Conservation (phyloP, 2,797 vertebrate genomes). For the Cyprinella venusta region DNA sequence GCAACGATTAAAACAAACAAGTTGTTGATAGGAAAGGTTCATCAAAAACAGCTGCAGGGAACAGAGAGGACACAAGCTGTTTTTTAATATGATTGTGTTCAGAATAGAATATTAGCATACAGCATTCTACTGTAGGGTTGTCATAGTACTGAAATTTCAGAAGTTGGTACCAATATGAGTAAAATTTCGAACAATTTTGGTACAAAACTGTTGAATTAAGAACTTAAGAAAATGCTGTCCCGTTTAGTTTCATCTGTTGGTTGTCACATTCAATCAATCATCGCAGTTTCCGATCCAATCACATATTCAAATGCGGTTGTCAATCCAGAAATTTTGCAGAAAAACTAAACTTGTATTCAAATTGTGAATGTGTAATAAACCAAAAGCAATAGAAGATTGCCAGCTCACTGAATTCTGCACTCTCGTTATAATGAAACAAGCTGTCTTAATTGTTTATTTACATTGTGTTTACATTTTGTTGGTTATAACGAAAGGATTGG, state of each 20-base stretch:
- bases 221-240: background rate
- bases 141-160: background rate
- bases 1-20: slow-evolving; percentile 69
- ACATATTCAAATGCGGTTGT: background rate
- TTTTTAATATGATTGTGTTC: background rate
- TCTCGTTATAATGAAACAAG: background rate
- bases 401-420: no score
- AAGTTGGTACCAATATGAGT: background rate
- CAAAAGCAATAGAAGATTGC: background rate
- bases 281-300: background rate
- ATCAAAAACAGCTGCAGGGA: background rate
- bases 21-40: background rate
- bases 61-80: slow-evolving; percentile 2
- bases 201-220: background rate
- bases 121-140: background rate
- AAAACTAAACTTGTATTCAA: background rate
- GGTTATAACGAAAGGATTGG: background rate
- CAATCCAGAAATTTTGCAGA: no score
- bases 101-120: background rate
- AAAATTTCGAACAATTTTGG: no score
- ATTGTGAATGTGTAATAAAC: background rate
- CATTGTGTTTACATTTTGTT: background rate
- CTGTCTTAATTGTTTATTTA: background rate
- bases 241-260: background rate
- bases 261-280: background rate